Evolutionary conservation across 2,888 invertebrate species (phyloP), one percentile per base, ranked within the genome.

Genomic region (Phortica okadai): DNA sequence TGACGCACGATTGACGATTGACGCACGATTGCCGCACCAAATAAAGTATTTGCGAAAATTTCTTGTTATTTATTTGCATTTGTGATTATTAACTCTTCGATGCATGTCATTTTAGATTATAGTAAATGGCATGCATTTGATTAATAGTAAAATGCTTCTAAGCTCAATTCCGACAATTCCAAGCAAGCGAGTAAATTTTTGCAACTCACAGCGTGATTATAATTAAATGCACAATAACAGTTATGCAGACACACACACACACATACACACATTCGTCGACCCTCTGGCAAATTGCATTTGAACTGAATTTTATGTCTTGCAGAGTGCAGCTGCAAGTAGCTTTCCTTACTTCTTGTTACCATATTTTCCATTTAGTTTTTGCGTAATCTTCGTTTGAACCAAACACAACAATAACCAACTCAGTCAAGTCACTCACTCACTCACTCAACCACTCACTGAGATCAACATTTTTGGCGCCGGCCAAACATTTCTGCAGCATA

Each of bases 401-500:
- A n/a, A 56, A 21, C 25, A 25, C 21, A 62, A 62, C 62, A 62
- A 62, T 25, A 62, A 62, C 62, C 25, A 62, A 10, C 10, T 62
- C 62, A 33, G 33, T 33, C 33, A 33, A 33, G 21, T 62, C 62
- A 62, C 50, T 50, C 50, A 8, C 14, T 50, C 50, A 50, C 50
- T 50, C 14, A 50, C 50, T 6, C 50, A 14, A 3, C 6, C 50
- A 50, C 14, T 50, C 50, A 50, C 50, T 8, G 0, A 50, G 50
- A 8, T 62, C 50, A 62, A 62, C 21, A 21, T 62, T 62, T 62
- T 62, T 62, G 25, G 62, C 25, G 62, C 62, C 62, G 62, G 16
- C 10, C n/a, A 21, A 62, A 62, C n/a, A 11, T 50, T 50, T 50
- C 10, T 50, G 14, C 10, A 50, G 50, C 50, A 50, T 2, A 50